Percentiles rank a stretch among this genome's conserved stretches.
These are phyloP conservation scores for Galago senegalensis DNA, from an alignment of 2,797 vertebrate genomes.

Conservation along the genomic window DNA sequence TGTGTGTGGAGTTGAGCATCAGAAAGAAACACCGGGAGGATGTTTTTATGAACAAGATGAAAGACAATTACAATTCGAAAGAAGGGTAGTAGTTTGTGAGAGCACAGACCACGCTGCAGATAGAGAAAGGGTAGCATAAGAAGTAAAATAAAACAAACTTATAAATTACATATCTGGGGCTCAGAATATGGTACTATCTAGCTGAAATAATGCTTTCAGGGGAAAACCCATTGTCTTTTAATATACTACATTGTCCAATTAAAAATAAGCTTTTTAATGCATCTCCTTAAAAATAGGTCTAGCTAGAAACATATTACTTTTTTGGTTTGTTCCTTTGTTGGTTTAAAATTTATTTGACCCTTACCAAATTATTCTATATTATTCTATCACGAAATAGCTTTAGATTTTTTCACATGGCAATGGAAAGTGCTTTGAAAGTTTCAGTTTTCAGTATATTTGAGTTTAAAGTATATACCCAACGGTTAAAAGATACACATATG, in stretches of 20 bases:
- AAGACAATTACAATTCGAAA: background rate
- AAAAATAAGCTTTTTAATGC: background rate
- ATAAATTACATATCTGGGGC: background rate
- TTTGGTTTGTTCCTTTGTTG: background rate
- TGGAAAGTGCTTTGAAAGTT: conserved; percentile 7
- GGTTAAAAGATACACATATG: conserved; percentile 38
- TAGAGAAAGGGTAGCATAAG: background rate
- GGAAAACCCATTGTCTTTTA: conserved; percentile 13
- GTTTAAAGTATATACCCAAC: background rate
- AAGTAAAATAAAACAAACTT: background rate
- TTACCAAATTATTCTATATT: background rate
- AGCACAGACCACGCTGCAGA: background rate
- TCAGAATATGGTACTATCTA: conserved; percentile 18
- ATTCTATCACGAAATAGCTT: background rate
- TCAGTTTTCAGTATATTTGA: background rate
- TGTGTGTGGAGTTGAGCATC: background rate
- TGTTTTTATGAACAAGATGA: conserved; percentile 10
- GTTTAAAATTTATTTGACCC: conserved; percentile 56
- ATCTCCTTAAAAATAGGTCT: conserved; percentile 50
- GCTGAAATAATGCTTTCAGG: conserved; percentile 5
- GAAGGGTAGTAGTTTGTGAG: background rate
- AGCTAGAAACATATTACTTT: background rate
- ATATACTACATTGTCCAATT: background rate
- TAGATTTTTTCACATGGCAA: background rate
- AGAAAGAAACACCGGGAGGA: background rate